Evolutionary conservation across 1,140 invertebrate species (phyloP), one percentile per base, ranked within the genome.

Genomic region (Pseudomyrmex flavicornis): DNA sequence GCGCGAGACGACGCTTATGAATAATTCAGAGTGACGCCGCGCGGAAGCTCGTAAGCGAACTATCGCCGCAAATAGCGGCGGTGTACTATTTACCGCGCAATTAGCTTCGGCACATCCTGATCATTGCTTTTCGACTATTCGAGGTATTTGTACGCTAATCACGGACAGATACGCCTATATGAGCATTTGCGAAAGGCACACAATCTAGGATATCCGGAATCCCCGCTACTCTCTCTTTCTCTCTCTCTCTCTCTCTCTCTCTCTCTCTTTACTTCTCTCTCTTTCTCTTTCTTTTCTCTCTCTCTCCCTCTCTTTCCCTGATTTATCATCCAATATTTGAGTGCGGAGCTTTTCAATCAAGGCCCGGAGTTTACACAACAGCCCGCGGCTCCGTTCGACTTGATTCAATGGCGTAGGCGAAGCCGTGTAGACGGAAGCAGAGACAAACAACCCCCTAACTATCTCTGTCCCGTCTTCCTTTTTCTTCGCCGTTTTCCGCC

Each of bases 281-380:
- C 5, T 0, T 35, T 35, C 5, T 35, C 35, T 35, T 7, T 35
- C 35, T 5, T 35, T 5, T 35, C 5, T 35, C 35, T 35, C 35
- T 35, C 5, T 35, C 35, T 26, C 26, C 35, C 35, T 35, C 35
- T 35, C 35, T 35, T 35, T 88, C 85, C 91, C 88, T 90, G 92
- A 93, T 93, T 93, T 93, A 93, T 93, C 91, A 92, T 93, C 91
- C 92, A 93, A 93, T 93, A 93, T 93, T 93, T 93, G 93, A 93
- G 91, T 91, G 91, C 90, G 89, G 89, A 92, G 92, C 91, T 93
- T 93, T 94, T 93, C 92, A 93, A 94, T 94, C 93, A 93, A 92
- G 90, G 58, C 88, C 17, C 83, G 82, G 84, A 93, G 91, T 93
- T 94, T 93, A 92, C 92, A 92, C 92, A 93, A 93, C 93, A 93